A percentile compares a stretch with the other conserved stretches of the same genome.
Evolutionary conservation across 2,888 invertebrate species (phyloP).

Genomic region (Aromia moschata): DNA sequence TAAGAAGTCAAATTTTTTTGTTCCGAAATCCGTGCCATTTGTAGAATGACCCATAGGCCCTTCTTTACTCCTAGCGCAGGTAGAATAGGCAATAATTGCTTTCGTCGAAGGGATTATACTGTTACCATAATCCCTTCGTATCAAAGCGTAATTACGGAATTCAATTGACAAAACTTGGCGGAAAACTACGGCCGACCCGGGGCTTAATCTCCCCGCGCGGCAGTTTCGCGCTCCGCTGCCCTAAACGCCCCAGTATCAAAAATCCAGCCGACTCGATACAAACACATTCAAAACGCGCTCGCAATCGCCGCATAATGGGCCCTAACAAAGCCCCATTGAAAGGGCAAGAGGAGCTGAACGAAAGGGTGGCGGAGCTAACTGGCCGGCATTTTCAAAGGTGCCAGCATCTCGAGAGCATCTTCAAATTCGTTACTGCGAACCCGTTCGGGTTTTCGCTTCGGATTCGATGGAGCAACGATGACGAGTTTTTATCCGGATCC

Average conservation of each 20-base stretch:
- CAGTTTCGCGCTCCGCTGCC: constrained; percentile 51
- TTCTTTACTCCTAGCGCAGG: too few relatives aligned
- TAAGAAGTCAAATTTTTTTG: too few relatives aligned
- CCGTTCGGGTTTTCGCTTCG: constrained; percentile 44
- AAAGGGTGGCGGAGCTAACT: constrained; percentile 60
- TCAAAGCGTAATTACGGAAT: constrained; percentile 35
- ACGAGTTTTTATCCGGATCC: constrained; percentile 38
- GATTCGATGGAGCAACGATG: constrained; percentile 51
- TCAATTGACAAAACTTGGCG: constrained; percentile 36
- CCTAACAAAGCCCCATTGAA: constrained; percentile 52
- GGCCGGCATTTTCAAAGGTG: constrained; percentile 58
- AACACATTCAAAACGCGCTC: constrained; percentile 53
- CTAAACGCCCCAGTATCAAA: constrained; percentile 40
- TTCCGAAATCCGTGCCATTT: too few relatives aligned
- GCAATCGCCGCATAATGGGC: constrained; percentile 61
- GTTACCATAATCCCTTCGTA: constrained; percentile 26
- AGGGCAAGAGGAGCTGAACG: constrained; percentile 37
- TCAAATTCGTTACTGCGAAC: constrained; percentile 49
- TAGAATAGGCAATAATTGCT: too few relatives aligned
- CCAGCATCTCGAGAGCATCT: constrained; percentile 54
- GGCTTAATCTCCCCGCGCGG: constrained; percentile 28
- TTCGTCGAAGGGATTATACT: too few relatives aligned
- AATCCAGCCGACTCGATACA: constrained; percentile 47
- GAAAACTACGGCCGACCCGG: constrained; percentile 21
- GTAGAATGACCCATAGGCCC: too few relatives aligned